Evolutionary conservation across 2,797 vertebrate species (phyloP), one percentile per base, ranked within the genome.

Genomic region (Pelodytes ibericus): DNA sequence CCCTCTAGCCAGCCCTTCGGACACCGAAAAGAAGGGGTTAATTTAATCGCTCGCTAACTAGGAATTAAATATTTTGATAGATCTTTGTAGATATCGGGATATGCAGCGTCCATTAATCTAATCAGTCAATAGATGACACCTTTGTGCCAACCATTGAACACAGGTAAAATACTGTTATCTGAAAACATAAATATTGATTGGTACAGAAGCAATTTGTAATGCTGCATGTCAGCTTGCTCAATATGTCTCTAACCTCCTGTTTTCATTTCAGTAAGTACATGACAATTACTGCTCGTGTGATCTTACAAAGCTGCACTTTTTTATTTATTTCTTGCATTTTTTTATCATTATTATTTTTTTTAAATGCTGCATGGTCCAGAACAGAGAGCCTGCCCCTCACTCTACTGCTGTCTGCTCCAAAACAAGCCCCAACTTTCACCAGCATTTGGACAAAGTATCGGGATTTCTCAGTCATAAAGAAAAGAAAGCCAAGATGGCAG

Each of bases 41-140:
- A 53, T 20, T 7, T 53, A n/a, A 24, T 53, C 20, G 11, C 0
- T 20, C 84, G 86, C 86, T 87, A 88, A 85, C 74, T 80, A 84
- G 80, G 82, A 90, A 84, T 84, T 86, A 83, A 84, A 84, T 74
- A 67, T 80, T 79, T 74, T 67, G 82, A 20, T 74, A 70, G 79
- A 82, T 56, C 72, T 74, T 81, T 85, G 83, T 71, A 84, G 84
- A 69, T 66, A 87, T 83, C 72, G 66, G 68, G 63, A 77, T 79
- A 71, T 75, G 70, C 71, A 70, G 18, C 11, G 33, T 58, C 69
- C 81, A 81, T 86, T 87, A 84, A 88, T 85, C 82, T 88, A 81
- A 81, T 0, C 30, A 78, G 67, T 80, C 83, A 74, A 86, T 80
- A 80, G 84, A 84, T 79, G 83, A 83, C 85, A 82, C 81, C 82